phyloP scores from a whole-genome alignment of 1,140 invertebrate species.

The Drosophila ercepeae region DNA sequence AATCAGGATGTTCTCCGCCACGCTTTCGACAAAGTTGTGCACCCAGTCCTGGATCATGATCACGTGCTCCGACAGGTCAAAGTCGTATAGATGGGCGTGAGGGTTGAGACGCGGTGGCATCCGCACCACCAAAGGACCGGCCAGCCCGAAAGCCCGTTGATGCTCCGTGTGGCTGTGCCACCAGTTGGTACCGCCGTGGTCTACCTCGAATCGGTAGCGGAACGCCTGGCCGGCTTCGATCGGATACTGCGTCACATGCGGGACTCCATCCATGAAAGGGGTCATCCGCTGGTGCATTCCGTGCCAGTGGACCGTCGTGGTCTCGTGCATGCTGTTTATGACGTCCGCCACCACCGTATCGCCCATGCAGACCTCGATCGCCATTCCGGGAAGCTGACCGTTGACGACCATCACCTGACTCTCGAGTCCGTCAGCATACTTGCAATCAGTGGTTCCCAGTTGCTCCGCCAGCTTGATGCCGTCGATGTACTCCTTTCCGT shows the following conservation, averaged over 20 bases:
- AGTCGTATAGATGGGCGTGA: conserved; percentile 77
- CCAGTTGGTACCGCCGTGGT: conserved; percentile 83
- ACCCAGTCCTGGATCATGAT: conserved; percentile 83
- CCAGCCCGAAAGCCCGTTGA: conserved; percentile 84
- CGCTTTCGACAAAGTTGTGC: conserved; percentile 74
- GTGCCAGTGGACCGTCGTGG: conserved; percentile 85
- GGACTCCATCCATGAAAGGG: conserved; percentile 88
- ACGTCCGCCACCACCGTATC: conserved; percentile 86
- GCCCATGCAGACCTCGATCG: conserved; percentile 85
- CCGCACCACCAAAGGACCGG: conserved; percentile 84
- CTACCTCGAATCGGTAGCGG: conserved; percentile 85
- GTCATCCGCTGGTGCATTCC: conserved; percentile 84
- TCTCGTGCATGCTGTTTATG: conserved; percentile 85
- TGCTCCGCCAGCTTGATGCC: conserved; percentile 33
- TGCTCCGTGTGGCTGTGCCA: conserved; percentile 83
- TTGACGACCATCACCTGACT: conserved; percentile 86
- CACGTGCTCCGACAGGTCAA: conserved; percentile 76
- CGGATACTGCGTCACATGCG: conserved; percentile 89
- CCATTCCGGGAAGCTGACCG: conserved; percentile 86
- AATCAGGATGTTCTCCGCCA: conserved; percentile 84
- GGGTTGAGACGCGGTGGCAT: conserved; percentile 66
- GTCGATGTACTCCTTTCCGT: conserved; percentile 64
- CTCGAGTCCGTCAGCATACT: conserved; percentile 85
- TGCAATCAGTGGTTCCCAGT: conserved; percentile 84
- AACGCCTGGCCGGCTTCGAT: conserved; percentile 86